Percentiles rank a stretch among this genome's conserved stretches.
phyloP scores from a whole-genome alignment of 2,888 invertebrate species.

The Ecdyonurus torrentis region DNA sequence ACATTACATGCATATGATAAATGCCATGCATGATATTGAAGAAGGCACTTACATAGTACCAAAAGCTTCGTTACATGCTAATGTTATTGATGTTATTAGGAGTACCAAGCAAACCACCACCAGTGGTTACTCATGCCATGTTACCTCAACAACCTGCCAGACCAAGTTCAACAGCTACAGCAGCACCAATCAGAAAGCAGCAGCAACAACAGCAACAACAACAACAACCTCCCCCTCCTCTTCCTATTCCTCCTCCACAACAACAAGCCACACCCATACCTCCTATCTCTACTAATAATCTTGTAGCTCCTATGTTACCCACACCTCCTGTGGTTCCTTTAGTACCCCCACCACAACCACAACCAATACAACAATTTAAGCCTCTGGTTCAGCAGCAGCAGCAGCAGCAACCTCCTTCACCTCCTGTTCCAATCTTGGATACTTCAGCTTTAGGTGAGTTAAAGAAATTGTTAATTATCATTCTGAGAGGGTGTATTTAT shows the following conservation, averaged over 20 bases:
- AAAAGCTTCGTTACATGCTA: too few species aligned
- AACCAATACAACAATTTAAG: too few species aligned
- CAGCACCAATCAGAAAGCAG: slow-evolving; percentile 16
- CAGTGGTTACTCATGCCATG: slow-evolving; percentile 3
- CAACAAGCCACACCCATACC: not conserved
- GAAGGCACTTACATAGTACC: too few species aligned
- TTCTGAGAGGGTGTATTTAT: too few species aligned
- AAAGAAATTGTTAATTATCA: too few species aligned
- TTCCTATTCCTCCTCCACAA: slow-evolving; percentile 4
- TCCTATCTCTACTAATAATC: too few species aligned
- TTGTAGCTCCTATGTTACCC: too few species aligned
- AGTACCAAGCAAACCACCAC: slow-evolving; percentile 5
- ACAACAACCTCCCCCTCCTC: slow-evolving; percentile 15
- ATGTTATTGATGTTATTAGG: not conserved
- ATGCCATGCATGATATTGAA: too few species aligned
- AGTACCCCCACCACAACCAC: not conserved
- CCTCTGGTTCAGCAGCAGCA: too few species aligned
- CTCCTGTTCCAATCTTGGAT: not conserved
- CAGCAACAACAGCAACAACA: slow-evolving; percentile 13
- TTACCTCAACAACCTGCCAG: slow-evolving; percentile 20
- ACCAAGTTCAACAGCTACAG: slow-evolving; percentile 22
- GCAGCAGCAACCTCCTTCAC: not conserved
- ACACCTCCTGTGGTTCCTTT: too few species aligned
- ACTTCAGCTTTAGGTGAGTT: not conserved
- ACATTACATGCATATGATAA: too few species aligned